Base-by-base conservation (phyloP, 1,140 invertebrate species). In the Adelges cooleyi region DNA sequence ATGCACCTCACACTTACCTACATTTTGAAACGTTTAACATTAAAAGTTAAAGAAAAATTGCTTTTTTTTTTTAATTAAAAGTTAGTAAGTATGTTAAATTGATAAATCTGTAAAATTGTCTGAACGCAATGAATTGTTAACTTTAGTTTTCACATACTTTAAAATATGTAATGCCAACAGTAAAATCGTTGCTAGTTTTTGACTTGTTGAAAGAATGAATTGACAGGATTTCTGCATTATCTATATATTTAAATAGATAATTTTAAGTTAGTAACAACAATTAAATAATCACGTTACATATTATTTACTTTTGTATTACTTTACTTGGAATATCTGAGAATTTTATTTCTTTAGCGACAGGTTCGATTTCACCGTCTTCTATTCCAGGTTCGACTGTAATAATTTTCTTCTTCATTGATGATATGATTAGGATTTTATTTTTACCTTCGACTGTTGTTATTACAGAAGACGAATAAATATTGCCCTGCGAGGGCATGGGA, bases 321-420 rank as follows among this genome's bases (percentile, higher is more conserved):
- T n/a, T 8, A 62, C 56, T 48, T 15, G 56, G 42, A 20, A 62
- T 22, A 17, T 62, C 46, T 1, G 56, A 33, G 33, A 62, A 62
- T 15, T 48, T 33, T 2, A 62, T 25, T 29, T 29, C 17, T 8
- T 27, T 25, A 13, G 15, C n/a, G 9, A 1, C n/a, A 15, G 56
- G 25, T 20, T 48, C 18, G 2, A 48, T 17, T 1, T 20, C 15
- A 20, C 38, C 27, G 25, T 62, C n/a, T 15, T 46, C 6, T 5
- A n/a, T 29, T 1, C 18, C 38, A 2, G 56, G 27, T 18, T 48
- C 42, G 13, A 62, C 40, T 3, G 42, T 62, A 13, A 62, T 48
- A 0, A 62, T 20, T 10, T 62, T 38, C 29, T 20, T 62, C 17
- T 48, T 62, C 13, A 17, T 18, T 2, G 17, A 20, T 2, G 13